phyloP scores from a whole-genome alignment of 2,888 invertebrate genomes.

The Seladonia tumulorum region DNA sequence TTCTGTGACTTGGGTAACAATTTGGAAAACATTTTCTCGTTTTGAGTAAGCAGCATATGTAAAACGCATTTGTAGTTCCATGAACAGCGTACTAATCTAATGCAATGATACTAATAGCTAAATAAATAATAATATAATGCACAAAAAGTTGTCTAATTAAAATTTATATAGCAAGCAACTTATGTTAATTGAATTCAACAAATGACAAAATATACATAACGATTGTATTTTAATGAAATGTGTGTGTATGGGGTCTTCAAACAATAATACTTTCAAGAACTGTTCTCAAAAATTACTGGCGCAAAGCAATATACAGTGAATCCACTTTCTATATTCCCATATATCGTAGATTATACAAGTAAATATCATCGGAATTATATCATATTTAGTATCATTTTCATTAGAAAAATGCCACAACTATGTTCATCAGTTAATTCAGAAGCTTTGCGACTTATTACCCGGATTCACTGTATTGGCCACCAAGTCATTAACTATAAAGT shows the following conservation, averaged over 20 bases:
- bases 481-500: neutral
- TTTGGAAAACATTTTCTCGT: neutral
- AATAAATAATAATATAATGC: constrained; percentile 2
- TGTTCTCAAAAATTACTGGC: neutral
- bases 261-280: neutral
- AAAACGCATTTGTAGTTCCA: neutral
- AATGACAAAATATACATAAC: neutral
- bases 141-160: neutral
- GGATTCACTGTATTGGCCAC: neutral
- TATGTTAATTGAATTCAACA: neutral
- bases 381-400: too few relatives aligned
- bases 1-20: neutral
- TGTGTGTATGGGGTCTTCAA: neutral
- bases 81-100: constrained; percentile 31
- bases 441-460: too few relatives aligned
- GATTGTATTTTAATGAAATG: neutral
- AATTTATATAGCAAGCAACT: constrained; percentile 4
- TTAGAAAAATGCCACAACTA: too few relatives aligned
- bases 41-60: constrained; percentile 5
- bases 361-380: too few relatives aligned
- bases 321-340: too few relatives aligned
- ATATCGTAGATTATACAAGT: too few relatives aligned
- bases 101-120: constrained; percentile 7
- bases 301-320: neutral
- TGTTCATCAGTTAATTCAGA: too few relatives aligned